Percentiles rank a stretch among this genome's conserved stretches.
These are phyloP conservation scores for Cryptophagus acutangulus DNA, from an alignment of 2,888 invertebrate genomes.

Conservation along the genomic window DNA sequence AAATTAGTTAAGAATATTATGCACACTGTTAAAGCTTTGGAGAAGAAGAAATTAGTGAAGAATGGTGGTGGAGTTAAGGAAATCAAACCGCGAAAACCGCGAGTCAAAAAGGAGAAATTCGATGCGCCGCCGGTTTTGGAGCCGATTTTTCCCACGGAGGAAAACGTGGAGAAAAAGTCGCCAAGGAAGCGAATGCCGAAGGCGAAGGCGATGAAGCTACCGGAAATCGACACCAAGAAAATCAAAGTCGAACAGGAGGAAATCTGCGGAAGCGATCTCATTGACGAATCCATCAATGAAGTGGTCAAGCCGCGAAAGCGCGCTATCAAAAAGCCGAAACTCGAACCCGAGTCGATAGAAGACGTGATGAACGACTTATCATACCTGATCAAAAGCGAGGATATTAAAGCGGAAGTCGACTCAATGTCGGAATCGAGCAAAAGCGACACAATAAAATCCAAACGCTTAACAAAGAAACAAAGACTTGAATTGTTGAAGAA, in stretches of 20 bases:
- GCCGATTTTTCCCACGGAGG: slow-evolving; percentile 38
- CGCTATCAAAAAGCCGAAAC: slow-evolving; percentile 25
- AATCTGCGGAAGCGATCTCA: slow-evolving; percentile 12
- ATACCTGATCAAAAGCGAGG: slow-evolving; percentile 34
- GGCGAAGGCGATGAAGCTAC: slow-evolving; percentile 22
- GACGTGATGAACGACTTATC: slow-evolving; percentile 43
- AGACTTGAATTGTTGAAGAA: slow-evolving; percentile 33
- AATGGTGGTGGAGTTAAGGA: slow-evolving; percentile 40
- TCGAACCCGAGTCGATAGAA: slow-evolving; percentile 37
- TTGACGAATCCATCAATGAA: slow-evolving; percentile 22
- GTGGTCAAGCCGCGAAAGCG: slow-evolving; percentile 22
- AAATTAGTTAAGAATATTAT: slow-evolving; percentile 38
- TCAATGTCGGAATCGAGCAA: slow-evolving; percentile 32
- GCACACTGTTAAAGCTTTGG: slow-evolving; percentile 36
- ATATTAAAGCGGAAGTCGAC: slow-evolving; percentile 35
- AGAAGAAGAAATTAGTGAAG: slow-evolving; percentile 41
- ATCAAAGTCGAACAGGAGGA: slow-evolving; percentile 30
- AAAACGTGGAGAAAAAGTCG: slow-evolving; percentile 27
- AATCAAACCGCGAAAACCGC: slow-evolving; percentile 28
- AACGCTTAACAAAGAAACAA: slow-evolving; percentile 32
- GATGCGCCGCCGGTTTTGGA: slow-evolving; percentile 39
- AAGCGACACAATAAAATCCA: slow-evolving; percentile 32
- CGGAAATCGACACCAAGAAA: slow-evolving; percentile 26
- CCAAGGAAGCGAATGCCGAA: slow-evolving; percentile 28
- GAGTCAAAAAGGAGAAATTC: slow-evolving; percentile 21